phyloP scores from a whole-genome alignment of 2,797 vertebrate genomes.

The Euphonia xanthogaster region DNA sequence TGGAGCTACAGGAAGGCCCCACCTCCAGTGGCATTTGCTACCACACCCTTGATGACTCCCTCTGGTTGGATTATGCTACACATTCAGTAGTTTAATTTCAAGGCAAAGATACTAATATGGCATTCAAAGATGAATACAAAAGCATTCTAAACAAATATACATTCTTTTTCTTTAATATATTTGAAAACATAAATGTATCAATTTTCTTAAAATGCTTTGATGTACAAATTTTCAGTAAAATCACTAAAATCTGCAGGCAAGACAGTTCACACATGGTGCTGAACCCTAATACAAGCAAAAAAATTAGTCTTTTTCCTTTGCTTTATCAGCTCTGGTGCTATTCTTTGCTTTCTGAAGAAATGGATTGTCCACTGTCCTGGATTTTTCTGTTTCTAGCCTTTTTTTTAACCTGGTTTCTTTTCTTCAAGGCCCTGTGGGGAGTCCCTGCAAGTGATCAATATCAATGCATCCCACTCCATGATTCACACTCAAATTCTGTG shows the following conservation, averaged over 20 bases:
- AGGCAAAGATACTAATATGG: neutral
- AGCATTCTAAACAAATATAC: neutral
- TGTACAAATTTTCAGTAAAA: neutral
- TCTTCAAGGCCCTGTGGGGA: neutral
- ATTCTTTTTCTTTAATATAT: neutral
- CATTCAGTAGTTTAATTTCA: neutral
- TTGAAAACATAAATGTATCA: neutral
- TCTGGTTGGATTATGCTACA: accelerated
- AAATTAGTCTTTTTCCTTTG: neutral
- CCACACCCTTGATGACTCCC: accelerated
- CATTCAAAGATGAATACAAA: neutral
- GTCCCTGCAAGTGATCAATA: neutral
- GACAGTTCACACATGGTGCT: neutral
- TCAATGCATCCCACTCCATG: neutral
- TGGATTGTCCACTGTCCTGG: neutral
- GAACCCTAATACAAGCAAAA: neutral
- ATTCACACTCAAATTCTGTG: neutral
- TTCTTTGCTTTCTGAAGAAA: neutral
- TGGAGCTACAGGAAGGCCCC: neutral
- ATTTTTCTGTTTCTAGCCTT: neutral
- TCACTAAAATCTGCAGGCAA: neutral
- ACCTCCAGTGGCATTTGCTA: neutral
- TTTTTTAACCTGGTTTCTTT: neutral
- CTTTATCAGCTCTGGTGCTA: neutral
- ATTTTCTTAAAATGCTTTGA: neutral